Base-by-base conservation (phyloP, 35 echinoderm and acorn worm species). In the Patiria miniata region DNA sequence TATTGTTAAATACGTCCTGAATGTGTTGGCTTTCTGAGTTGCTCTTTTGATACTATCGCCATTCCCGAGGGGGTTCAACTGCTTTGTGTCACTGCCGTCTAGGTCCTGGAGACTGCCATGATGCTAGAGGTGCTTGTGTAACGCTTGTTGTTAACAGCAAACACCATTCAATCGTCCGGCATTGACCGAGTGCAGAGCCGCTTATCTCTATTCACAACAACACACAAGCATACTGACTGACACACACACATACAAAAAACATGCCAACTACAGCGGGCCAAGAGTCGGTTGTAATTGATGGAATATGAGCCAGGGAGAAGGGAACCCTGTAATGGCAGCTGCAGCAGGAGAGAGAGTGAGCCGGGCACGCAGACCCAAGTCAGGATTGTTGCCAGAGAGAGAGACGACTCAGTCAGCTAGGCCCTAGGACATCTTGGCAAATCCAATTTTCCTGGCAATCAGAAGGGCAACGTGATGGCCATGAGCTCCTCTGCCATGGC, bases 381-480 rank as follows among this genome's bases (percentile, higher is more conserved):
- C 22, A 73, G 65, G 65, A 30, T 73, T 23, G 65, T 18, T 73
- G 57, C 57, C 19, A 60, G 28, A n/a, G 42, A 6, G 42, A 4
- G 42, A 47, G 42, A 6, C 42, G 42, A 34, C 65, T 73, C 65
- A n/a, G 65, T 73, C 34, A 73, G 65, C 26, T 14, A 73, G 65
- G 65, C 65, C 65, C 65, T 73, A 73, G 65, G 65, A 73, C 65
- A 73, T 73, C 65, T 73, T 73, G 65, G 65, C 65, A 73, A 73
- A 73, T 73, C 65, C 65, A 73, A 73, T 73, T 73, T 73, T 34
- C 65, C 65, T 73, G 26, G 65, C 65, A 73, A 73, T 73, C 65
- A 73, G 65, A 73, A 26, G 7, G 34, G 65, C 65, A 73, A 73
- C 65, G 65, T 73, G 65, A 36, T 34, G 65, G 65, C 65, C 65